Evolutionary conservation across 1,140 invertebrate genomes (phyloP).

Genomic region (Lepidurus arcticus): DNA sequence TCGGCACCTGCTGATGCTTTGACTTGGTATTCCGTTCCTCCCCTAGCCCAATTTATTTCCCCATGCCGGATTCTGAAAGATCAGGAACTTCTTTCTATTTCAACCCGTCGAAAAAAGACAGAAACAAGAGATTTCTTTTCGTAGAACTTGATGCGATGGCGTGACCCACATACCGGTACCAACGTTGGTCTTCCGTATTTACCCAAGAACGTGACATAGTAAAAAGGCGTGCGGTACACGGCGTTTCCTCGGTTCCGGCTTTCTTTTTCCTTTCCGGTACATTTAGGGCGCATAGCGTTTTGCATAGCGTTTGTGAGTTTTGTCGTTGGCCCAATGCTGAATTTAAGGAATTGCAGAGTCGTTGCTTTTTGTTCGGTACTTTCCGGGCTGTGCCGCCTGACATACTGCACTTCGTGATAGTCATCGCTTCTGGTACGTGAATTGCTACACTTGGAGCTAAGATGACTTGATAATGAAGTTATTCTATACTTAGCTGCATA

Average conservation of each 20-base stretch:
- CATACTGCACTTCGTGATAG: background rate
- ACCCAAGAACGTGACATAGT: background rate
- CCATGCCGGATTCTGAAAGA: background rate
- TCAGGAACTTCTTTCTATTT: background rate
- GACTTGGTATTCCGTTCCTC: background rate
- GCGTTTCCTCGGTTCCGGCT: constrained; percentile 17
- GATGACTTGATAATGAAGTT: background rate
- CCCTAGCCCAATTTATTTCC: background rate
- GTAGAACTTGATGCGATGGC: background rate
- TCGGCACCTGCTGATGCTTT: background rate
- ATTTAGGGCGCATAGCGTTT: background rate
- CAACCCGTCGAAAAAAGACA: background rate
- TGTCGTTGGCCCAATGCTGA: background rate
- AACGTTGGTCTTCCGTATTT: constrained; percentile 17
- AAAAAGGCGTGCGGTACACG: constrained; percentile 13
- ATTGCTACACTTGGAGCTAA: background rate
- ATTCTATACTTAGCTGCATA: background rate
- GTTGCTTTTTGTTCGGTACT: background rate
- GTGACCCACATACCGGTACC: background rate
- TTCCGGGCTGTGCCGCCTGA: background rate
- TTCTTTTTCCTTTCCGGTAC: constrained; percentile 19
- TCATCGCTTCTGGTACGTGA: background rate
- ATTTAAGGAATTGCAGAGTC: background rate
- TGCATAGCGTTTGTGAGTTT: background rate
- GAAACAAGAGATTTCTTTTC: background rate